Evolutionary conservation across 2,888 invertebrate species (phyloP).

Genomic region (Lamellibrachia satsuma): DNA sequence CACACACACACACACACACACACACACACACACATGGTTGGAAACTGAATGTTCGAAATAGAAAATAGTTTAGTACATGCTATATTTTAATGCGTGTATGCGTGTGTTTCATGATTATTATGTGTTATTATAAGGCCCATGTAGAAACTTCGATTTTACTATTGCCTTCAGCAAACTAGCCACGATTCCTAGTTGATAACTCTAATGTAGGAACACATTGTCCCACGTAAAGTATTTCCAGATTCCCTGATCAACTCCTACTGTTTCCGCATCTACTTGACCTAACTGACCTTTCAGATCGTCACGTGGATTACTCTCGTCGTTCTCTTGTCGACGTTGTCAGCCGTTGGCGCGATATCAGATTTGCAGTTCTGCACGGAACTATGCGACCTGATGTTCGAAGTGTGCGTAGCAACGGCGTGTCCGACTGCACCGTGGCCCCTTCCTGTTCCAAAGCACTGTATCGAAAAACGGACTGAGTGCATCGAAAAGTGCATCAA

Average conservation of each 20-base stretch:
- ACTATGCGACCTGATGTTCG: neutral
- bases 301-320: neutral
- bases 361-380: neutral
- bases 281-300: neutral
- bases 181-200: too few relatives aligned
- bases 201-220: too few relatives aligned
- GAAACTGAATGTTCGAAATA: too few relatives aligned
- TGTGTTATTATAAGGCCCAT: too few relatives aligned
- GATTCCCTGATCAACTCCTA: too few relatives aligned
- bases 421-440: neutral
- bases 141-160: too few relatives aligned
- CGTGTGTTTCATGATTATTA: too few relatives aligned
- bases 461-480: neutral
- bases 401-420: neutral
- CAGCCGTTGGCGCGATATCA: neutral
- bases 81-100: too few relatives aligned
- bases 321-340: neutral
- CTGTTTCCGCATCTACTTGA: neutral
- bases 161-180: too few relatives aligned
- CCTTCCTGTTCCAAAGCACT: neutral
- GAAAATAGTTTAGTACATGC: too few relatives aligned
- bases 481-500: neutral
- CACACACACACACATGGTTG: neutral
- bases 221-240: too few relatives aligned
- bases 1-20: conserved; percentile 19